Evolutionary conservation across 2,888 invertebrate species (phyloP).

Genomic region (Tubiluchus corallicola): DNA sequence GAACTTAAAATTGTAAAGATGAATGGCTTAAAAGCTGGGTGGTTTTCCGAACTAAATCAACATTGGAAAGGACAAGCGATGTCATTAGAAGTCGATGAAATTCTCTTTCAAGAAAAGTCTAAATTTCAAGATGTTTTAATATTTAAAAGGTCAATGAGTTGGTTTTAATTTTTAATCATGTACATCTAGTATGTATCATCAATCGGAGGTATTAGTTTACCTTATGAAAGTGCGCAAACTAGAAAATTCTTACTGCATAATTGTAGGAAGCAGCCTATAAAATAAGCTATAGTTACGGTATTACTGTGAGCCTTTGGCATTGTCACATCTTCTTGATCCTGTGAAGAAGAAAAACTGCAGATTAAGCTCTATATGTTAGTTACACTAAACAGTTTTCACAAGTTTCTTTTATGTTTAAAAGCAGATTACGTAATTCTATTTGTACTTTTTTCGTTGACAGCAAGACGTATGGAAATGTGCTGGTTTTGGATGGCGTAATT

Average conservation of each 20-base stretch:
- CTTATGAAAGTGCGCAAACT: too few relatives aligned
- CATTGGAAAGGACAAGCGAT: slow-evolving; percentile 79
- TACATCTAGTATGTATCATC: too few relatives aligned
- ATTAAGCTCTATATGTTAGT: slow-evolving; percentile 9
- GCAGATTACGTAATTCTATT: slow-evolving; percentile 5
- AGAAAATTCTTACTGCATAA: too few relatives aligned
- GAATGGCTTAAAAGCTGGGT: slow-evolving; percentile 52
- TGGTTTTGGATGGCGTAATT: slow-evolving; percentile 85
- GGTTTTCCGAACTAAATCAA: slow-evolving; percentile 81
- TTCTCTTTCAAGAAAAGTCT: slow-evolving; percentile 58
- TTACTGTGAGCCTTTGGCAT: too few relatives aligned
- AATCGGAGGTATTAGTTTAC: too few relatives aligned
- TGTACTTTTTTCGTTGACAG: slow-evolving; percentile 31
- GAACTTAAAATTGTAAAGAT: too few relatives aligned
- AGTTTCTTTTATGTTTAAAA: not conserved
- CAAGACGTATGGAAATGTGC: slow-evolving; percentile 56
- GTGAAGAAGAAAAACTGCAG: slow-evolving; percentile 10
- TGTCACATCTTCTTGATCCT: too few relatives aligned
- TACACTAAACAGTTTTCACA: slow-evolving; percentile 1
- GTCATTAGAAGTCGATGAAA: slow-evolving; percentile 59
- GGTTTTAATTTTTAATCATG: too few relatives aligned
- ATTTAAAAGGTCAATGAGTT: slow-evolving; percentile 46
- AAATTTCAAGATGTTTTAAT: slow-evolving; percentile 66
- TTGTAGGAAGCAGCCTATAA: too few relatives aligned
- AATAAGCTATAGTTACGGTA: too few relatives aligned